These are phyloP conservation scores for Nemoura dubitans DNA, from an alignment of 2,888 invertebrate species.

Conservation along the genomic window DNA sequence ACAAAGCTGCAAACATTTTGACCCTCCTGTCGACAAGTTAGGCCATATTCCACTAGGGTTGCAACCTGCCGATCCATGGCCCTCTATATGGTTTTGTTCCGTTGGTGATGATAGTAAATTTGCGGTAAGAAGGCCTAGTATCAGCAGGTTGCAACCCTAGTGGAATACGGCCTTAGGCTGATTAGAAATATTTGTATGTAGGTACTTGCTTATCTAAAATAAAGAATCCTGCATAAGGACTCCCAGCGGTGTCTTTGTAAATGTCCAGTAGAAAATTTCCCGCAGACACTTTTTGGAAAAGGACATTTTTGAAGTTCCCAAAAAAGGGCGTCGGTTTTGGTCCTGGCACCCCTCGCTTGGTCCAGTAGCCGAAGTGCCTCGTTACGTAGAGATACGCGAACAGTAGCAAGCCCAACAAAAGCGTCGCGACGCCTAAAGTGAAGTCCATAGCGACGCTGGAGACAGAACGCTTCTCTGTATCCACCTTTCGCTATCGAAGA, in stretches of 20 bases:
- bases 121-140: no score
- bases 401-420: not conserved
- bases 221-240: conserved; percentile 8
- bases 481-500: no score
- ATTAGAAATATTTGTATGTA: no score
- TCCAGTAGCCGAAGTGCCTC: conserved; percentile 40
- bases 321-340: conserved; percentile 20
- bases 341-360: conserved; percentile 27
- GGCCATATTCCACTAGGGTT: no score
- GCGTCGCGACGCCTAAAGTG: not conserved
- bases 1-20: no score
- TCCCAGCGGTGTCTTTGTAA: not conserved
- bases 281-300: conserved; percentile 34
- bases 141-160: no score
- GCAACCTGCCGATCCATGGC: no score
- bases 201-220: conserved; percentile 25
- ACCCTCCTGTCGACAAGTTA: no score
- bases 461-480: no score
- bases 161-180: no score
- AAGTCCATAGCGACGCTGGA: not conserved
- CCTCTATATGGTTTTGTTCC: no score
- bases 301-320: conserved; percentile 30
- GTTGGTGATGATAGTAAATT: no score
- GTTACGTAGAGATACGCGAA: not conserved
- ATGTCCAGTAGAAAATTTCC: conserved; percentile 27